Evolutionary conservation across 1,140 invertebrate species (phyloP).

Genomic region (Temnothorax nylanderi): DNA sequence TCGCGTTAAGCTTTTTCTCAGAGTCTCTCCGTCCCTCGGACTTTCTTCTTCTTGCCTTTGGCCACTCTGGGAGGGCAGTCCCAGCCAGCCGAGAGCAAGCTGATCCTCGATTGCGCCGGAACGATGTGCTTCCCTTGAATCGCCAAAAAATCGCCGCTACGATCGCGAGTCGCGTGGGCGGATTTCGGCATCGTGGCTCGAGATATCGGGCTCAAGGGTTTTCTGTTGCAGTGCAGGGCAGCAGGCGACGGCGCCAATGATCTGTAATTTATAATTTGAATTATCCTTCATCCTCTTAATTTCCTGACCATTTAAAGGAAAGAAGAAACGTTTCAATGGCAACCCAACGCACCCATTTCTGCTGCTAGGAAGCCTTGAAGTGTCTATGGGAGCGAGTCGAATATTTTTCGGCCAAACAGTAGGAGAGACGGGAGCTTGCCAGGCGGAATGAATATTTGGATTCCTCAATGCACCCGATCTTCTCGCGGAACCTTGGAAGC

Average conservation of each 20-base stretch:
- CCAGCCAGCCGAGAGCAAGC: slow-evolving; percentile 10
- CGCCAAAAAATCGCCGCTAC: slow-evolving; percentile 39
- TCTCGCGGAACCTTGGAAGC: slow-evolving; percentile 67
- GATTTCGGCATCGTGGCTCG: slow-evolving; percentile 59
- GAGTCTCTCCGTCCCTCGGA: slow-evolving; percentile 4
- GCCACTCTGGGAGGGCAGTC: slow-evolving; percentile 41
- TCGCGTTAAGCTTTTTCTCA: not conserved
- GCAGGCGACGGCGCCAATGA: slow-evolving; percentile 68
- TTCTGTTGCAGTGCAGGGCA: slow-evolving; percentile 63
- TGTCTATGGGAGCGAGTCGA: slow-evolving; percentile 82
- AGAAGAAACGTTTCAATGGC: not conserved
- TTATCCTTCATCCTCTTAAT: slow-evolving; percentile 3
- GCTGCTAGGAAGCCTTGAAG: slow-evolving; percentile 77
- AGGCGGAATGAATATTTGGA: slow-evolving; percentile 76
- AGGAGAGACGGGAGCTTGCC: slow-evolving; percentile 77
- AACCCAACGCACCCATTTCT: slow-evolving; percentile 77
- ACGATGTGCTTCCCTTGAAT: slow-evolving; percentile 68
- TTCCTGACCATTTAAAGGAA: not conserved
- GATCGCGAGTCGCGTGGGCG: slow-evolving; percentile 40
- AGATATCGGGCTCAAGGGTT: slow-evolving; percentile 80
- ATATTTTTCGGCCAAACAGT: slow-evolving; percentile 81
- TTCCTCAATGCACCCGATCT: slow-evolving; percentile 67
- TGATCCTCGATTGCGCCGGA: slow-evolving; percentile 61
- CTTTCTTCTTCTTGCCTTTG: slow-evolving; percentile 52
- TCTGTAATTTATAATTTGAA: slow-evolving; percentile 60